A percentile compares a stretch with the other conserved stretches of the same genome.
phyloP scores from a whole-genome alignment of 2,888 invertebrate species.

The Diadegma fenestrale region DNA sequence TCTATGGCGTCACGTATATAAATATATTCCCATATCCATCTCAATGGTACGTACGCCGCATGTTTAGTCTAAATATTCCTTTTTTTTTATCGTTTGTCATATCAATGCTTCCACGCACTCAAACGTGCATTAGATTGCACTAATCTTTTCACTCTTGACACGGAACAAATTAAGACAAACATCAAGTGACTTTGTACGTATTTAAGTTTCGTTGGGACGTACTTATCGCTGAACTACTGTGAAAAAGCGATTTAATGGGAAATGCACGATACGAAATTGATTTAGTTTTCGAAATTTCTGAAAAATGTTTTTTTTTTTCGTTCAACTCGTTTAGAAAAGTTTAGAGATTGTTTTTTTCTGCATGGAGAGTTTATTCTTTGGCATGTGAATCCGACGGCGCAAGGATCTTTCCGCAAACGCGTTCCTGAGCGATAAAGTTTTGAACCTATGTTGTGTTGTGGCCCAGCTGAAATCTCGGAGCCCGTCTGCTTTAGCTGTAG shows the following conservation, averaged over 20 bases:
- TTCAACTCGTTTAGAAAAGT: not conserved
- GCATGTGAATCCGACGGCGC: slow-evolving; percentile 73
- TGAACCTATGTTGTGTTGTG: slow-evolving; percentile 63
- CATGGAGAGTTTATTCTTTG: slow-evolving; percentile 7
- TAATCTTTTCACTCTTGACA: slow-evolving; percentile 22
- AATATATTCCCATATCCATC: slow-evolving; percentile 13
- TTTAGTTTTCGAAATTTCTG: not conserved
- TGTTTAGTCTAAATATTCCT: slow-evolving; percentile 35
- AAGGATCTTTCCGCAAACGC: slow-evolving; percentile 64
- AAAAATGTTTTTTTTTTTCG: not conserved
- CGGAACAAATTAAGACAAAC: slow-evolving; percentile 12
- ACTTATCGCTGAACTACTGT: slow-evolving; percentile 35
- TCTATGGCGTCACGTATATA: slow-evolving; percentile 57
- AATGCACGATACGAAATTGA: not conserved
- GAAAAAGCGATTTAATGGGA: not conserved
- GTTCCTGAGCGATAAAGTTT: slow-evolving; percentile 78
- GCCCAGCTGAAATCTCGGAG: slow-evolving; percentile 79
- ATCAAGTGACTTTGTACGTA: slow-evolving; percentile 51
- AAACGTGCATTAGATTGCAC: slow-evolving; percentile 35
- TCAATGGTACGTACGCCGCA: slow-evolving; percentile 61
- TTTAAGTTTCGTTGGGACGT: slow-evolving; percentile 60
- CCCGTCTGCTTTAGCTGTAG: slow-evolving; percentile 74
- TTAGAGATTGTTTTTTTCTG: not conserved
- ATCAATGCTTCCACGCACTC: slow-evolving; percentile 31
- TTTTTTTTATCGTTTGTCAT: slow-evolving; percentile 19